Evolutionary conservation across 2,888 invertebrate genomes (phyloP).

Genomic region (Oxyteleia sp.): DNA sequence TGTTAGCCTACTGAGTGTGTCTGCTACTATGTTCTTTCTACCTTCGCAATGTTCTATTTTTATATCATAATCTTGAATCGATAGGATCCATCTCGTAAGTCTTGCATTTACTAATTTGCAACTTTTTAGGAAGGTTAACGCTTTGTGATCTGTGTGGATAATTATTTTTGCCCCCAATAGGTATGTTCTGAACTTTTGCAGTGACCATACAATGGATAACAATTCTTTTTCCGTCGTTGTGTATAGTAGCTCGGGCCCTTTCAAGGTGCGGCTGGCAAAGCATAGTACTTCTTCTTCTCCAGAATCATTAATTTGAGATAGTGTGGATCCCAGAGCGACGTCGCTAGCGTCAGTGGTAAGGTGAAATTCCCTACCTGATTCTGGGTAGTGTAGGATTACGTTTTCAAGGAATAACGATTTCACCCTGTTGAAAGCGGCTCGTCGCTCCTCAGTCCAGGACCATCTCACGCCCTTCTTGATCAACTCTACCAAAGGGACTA

Average conservation of each 20-base stretch:
- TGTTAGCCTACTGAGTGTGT: no score
- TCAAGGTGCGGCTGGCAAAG: constrained; percentile 75
- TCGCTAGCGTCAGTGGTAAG: constrained; percentile 30
- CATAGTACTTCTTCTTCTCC: constrained; percentile 59
- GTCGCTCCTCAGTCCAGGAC: not conserved
- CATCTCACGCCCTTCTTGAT: not conserved
- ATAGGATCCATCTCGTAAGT: constrained; percentile 77
- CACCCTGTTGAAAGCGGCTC: no score
- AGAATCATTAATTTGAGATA: constrained; percentile 30
- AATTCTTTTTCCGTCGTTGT: constrained; percentile 77
- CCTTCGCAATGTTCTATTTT: constrained; percentile 75
- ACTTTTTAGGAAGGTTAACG: constrained; percentile 75
- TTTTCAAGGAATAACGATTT: not conserved
- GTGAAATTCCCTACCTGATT: not conserved
- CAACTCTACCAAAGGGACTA: not conserved
- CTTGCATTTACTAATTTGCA: constrained; percentile 77
- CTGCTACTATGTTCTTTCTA: constrained; percentile 73
- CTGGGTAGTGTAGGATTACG: constrained; percentile 5
- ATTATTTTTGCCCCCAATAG: constrained; percentile 71
- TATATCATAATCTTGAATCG: constrained; percentile 77
- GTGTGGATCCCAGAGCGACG: constrained; percentile 37
- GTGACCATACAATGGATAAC: constrained; percentile 38
- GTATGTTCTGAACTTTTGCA: constrained; percentile 77
- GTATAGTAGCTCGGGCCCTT: constrained; percentile 72
- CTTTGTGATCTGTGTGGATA: constrained; percentile 78